A percentile compares a stretch with the other conserved stretches of the same genome.
Conservation (phyloP, 2,888 invertebrate species). For the Amiota communis region DNA sequence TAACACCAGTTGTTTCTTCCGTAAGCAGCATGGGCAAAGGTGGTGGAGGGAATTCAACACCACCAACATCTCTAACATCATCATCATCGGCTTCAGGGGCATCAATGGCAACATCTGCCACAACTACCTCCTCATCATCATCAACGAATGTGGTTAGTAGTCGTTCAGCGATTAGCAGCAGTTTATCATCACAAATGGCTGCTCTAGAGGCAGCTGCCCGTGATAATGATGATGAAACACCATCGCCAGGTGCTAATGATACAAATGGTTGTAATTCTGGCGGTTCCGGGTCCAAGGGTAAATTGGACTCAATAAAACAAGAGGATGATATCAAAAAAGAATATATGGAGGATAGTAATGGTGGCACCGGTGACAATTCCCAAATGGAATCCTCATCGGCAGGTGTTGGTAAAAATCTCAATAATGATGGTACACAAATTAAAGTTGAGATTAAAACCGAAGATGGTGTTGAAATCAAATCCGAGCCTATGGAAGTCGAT, state of each 20-base stretch:
- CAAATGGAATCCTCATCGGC: conserved; percentile 71
- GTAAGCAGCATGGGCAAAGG: conserved; percentile 61
- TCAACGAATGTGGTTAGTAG: conserved; percentile 47
- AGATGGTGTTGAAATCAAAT: conserved; percentile 69
- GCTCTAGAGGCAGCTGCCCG: conserved; percentile 81
- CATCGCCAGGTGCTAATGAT: conserved; percentile 74
- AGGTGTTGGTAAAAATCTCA: conserved; percentile 77
- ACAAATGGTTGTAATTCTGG: conserved; percentile 54
- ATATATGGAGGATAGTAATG: conserved; percentile 75
- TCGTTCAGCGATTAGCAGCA: conserved; percentile 62
- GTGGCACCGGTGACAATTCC: conserved; percentile 70
- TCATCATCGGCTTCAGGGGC: conserved; percentile 53
- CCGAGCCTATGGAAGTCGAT: conserved; percentile 72
- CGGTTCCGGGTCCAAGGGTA: conserved; percentile 75
- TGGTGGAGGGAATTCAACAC: conserved; percentile 33
- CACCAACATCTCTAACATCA: conserved; percentile 60
- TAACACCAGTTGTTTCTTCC: conserved; percentile 31
- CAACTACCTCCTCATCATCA: conserved; percentile 56
- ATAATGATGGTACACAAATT: conserved; percentile 77
- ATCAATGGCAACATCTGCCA: conserved; percentile 24
- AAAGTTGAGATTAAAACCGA: conserved; percentile 67
- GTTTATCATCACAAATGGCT: conserved; percentile 82
- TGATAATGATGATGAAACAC: conserved; percentile 79
- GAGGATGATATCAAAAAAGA: conserved; percentile 81
- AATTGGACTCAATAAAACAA: conserved; percentile 79